Conservation (phyloP, 2,797 vertebrate genomes). For the Tympanoctomys barrerae region DNA sequence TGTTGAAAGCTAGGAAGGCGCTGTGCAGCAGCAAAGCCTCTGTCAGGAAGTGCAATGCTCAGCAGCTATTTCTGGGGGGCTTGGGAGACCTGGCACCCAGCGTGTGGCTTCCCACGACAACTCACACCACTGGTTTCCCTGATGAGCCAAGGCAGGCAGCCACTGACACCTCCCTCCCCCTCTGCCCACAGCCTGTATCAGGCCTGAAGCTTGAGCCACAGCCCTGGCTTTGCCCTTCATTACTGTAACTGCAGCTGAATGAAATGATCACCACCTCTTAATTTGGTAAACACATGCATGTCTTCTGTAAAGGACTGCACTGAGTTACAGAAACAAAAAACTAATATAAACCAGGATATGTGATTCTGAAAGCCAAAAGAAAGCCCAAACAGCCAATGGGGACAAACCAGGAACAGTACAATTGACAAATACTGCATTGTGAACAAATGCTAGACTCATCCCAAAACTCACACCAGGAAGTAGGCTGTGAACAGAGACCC, state of each 20-base stretch:
- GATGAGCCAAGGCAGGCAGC: background rate
- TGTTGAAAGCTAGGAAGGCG: background rate
- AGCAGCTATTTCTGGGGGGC: background rate
- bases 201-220: background rate
- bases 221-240: background rate
- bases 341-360: background rate
- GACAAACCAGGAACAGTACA: background rate
- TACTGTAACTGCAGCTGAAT: background rate
- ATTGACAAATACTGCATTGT: background rate
- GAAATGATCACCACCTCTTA: background rate
- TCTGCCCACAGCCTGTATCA: background rate
- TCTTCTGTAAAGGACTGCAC: background rate
- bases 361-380: background rate
- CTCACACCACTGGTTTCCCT: conserved; percentile 44
- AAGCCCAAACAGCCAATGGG: background rate
- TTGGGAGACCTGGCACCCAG: background rate
- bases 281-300: background rate
- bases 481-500: background rate
- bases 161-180: conserved; percentile 27
- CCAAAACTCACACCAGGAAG: background rate
- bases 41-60: conserved; percentile 31
- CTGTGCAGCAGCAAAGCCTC: background rate
- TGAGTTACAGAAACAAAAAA: background rate
- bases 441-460: background rate
- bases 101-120: background rate